phyloP scores from a whole-genome alignment of 2,888 invertebrate genomes.

The Minunthozetes semirufus region DNA sequence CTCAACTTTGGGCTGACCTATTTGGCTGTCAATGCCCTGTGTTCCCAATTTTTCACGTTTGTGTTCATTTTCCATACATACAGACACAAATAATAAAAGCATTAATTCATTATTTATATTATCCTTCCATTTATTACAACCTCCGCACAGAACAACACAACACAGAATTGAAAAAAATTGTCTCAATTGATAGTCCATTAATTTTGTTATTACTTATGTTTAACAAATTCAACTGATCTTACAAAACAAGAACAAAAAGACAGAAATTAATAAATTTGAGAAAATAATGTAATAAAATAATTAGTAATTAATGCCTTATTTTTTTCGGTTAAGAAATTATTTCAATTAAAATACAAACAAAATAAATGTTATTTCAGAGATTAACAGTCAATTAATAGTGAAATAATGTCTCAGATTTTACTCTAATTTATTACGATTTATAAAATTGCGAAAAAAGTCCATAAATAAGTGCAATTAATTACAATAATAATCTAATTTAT shows the following conservation, averaged over 20 bases:
- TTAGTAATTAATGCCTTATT: not conserved
- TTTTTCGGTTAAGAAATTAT: not conserved
- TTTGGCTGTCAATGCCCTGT: conserved; percentile 25
- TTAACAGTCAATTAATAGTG: too few species aligned
- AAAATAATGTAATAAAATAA: not conserved
- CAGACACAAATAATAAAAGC: conserved; percentile 29
- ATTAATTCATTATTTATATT: conserved; percentile 31
- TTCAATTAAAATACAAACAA: too few species aligned
- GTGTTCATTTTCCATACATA: conserved; percentile 18
- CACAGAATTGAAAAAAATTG: not conserved
- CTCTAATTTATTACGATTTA: too few species aligned
- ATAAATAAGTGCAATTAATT: too few species aligned
- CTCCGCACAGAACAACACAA: conserved; percentile 10
- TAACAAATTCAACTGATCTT: conserved; percentile 3
- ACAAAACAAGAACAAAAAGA: not conserved
- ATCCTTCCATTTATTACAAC: conserved; percentile 25
- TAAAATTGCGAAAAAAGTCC: too few species aligned
- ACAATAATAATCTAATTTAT: too few species aligned
- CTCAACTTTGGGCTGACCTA: conserved; percentile 16
- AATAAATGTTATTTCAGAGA: too few species aligned
- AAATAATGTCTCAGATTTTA: too few species aligned
- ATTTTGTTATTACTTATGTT: not conserved
- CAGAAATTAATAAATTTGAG: not conserved
- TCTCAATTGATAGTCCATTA: conserved; percentile 18
- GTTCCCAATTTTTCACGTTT: conserved; percentile 25